Evolutionary conservation across 2,797 vertebrate genomes (phyloP).

Genomic region (Cirrhinus molitorella): DNA sequence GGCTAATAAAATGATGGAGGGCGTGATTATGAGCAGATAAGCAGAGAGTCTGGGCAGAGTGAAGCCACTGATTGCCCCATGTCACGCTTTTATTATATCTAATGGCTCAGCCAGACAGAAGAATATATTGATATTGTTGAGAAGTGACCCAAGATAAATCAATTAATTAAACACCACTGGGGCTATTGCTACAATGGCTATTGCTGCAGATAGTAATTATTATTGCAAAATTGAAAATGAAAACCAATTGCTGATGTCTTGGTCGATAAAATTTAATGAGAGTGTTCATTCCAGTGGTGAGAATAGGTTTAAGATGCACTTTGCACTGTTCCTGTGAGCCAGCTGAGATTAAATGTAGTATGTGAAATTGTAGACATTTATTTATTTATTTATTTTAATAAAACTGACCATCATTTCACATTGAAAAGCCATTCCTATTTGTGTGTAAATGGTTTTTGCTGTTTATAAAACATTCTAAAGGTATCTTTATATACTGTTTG

Average conservation of each 20-base stretch:
- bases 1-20: slow-evolving; percentile 62
- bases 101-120: slow-evolving; percentile 57
- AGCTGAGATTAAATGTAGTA: neutral
- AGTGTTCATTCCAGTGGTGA: slow-evolving; percentile 45
- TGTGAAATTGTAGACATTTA: neutral
- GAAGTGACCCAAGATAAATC: slow-evolving; percentile 63
- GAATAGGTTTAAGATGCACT: slow-evolving; percentile 26
- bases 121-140: slow-evolving; percentile 63
- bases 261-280: slow-evolving; percentile 59
- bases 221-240: slow-evolving; percentile 66
- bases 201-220: slow-evolving; percentile 60
- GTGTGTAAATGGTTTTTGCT: neutral
- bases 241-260: slow-evolving; percentile 66
- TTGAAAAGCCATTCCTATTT: neutral
- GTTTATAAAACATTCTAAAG: neutral
- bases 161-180: slow-evolving; percentile 64
- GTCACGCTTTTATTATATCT: slow-evolving; percentile 60
- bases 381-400: neutral
- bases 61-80: slow-evolving; percentile 54
- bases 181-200: slow-evolving; percentile 40
- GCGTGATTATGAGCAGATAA: slow-evolving; percentile 58
- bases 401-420: slow-evolving; percentile 1
- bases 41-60: slow-evolving; percentile 38
- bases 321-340: neutral
- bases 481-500: too few relatives aligned